Percentiles rank a stretch among this genome's conserved stretches.
phyloP scores from a whole-genome alignment of 1,140 invertebrate genomes.

The Chionoecetes opilio region DNA sequence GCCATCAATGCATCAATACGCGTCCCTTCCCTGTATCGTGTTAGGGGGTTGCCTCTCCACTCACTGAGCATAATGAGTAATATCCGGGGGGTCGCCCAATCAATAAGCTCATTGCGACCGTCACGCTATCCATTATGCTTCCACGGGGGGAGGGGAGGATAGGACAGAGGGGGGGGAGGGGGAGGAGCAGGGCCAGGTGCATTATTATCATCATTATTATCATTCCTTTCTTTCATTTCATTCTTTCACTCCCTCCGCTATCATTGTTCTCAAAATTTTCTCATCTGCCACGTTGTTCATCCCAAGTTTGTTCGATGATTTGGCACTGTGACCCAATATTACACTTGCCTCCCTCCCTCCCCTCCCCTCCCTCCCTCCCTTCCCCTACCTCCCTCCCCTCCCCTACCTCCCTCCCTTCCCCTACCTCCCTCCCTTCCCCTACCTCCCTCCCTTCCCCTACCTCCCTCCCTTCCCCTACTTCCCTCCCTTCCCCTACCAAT shows the following conservation, averaged over 20 bases:
- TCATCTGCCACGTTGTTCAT: not conserved
- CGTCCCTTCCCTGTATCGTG: constrained; percentile 3
- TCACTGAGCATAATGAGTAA: not conserved
- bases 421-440: not conserved
- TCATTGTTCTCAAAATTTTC: not conserved
- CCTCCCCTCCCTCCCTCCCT: not conserved
- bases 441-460: not conserved
- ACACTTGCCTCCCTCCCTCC: too few relatives aligned
- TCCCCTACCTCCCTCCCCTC: not conserved
- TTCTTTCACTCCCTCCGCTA: not conserved
- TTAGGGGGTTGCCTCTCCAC: constrained; percentile 10
- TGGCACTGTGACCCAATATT: not conserved
- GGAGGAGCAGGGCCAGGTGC: not conserved
- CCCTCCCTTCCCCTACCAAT: not conserved
- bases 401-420: not conserved
- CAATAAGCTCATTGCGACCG: constrained; percentile 18
- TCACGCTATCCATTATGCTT: constrained; percentile 19
- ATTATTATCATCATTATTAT: not conserved
- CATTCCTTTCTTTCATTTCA: not conserved
- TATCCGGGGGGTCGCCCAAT: not conserved
- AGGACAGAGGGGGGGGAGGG: not conserved
- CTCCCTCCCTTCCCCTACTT: not conserved
- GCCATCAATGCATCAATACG: constrained; percentile 16
- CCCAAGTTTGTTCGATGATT: not conserved
- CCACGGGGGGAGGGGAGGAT: not conserved